Percentiles rank a stretch among this genome's conserved stretches.
phyloP scores from a whole-genome alignment of 2,113 vertebrate genomes.

The Bucco capensis region DNA sequence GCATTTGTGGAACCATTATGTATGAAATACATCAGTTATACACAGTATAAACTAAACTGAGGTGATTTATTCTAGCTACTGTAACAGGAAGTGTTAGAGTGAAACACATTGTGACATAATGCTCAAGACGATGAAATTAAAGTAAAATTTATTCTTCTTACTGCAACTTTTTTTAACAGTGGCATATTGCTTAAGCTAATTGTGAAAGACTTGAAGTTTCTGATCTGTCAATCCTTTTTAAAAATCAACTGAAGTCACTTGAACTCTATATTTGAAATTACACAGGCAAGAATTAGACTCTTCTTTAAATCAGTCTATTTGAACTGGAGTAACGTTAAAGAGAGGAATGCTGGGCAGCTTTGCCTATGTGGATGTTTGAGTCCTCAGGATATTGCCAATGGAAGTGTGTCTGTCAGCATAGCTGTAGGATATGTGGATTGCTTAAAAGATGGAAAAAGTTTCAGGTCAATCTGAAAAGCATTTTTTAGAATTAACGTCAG shows the following conservation, averaged over 20 bases:
- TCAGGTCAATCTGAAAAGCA: not conserved
- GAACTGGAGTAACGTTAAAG: not conserved
- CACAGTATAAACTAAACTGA: not conserved
- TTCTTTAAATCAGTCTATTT: not conserved
- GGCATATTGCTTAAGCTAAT: conserved; percentile 6
- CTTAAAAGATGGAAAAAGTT: not conserved
- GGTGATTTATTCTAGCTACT: not conserved
- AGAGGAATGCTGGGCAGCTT: not conserved
- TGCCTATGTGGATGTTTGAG: not conserved
- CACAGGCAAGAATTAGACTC: not conserved
- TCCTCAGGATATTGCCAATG: not conserved
- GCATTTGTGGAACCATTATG: too few species aligned
- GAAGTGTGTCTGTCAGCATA: not conserved
- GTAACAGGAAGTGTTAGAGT: conserved; percentile 30
- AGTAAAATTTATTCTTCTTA: conserved; percentile 15
- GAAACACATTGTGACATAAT: not conserved
- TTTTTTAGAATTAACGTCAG: not conserved
- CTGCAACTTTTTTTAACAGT: not conserved
- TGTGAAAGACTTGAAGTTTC: conserved; percentile 8
- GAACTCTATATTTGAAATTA: not conserved
- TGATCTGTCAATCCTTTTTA: not conserved
- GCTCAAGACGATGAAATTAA: not conserved
- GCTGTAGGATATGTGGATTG: not conserved
- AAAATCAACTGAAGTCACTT: not conserved
- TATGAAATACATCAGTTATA: not conserved